Evolutionary conservation across 1,140 invertebrate genomes (phyloP).

Genomic region (Eriosoma lanigerum): DNA sequence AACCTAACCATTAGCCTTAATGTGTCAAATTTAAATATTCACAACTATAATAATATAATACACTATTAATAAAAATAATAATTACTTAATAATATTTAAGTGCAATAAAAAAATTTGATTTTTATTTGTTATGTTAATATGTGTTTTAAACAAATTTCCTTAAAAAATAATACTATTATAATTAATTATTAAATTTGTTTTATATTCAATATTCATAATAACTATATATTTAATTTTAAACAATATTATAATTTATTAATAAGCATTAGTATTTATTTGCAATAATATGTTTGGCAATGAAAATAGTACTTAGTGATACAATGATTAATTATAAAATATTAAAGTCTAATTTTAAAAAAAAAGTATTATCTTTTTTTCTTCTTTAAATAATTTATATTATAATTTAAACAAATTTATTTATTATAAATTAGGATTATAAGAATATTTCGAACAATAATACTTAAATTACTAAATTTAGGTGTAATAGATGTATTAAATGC

Average conservation of each 20-base stretch:
- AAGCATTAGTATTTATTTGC: not conserved
- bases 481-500: too few species aligned
- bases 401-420: not conserved
- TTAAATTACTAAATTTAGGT: too few species aligned
- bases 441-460: too few species aligned
- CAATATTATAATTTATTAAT: not conserved
- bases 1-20: constrained; percentile 31
- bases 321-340: not conserved
- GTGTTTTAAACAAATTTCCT: not conserved
- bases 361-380: not conserved
- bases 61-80: not conserved
- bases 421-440: not conserved
- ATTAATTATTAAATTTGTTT: not conserved
- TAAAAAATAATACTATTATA: too few species aligned
- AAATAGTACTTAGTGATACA: not conserved
- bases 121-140: constrained; percentile 4
- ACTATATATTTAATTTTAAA: constrained; percentile 8
- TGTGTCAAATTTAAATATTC: not conserved
- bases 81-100: constrained; percentile 36
- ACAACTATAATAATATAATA: constrained; percentile 5
- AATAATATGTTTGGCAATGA: not conserved
- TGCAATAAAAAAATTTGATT: constrained; percentile 24
- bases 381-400: not conserved
- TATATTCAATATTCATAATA: not conserved
- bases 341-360: not conserved